Evolutionary conservation across 2,113 vertebrate species (phyloP).

Genomic region (Etheostoma spectabile): DNA sequence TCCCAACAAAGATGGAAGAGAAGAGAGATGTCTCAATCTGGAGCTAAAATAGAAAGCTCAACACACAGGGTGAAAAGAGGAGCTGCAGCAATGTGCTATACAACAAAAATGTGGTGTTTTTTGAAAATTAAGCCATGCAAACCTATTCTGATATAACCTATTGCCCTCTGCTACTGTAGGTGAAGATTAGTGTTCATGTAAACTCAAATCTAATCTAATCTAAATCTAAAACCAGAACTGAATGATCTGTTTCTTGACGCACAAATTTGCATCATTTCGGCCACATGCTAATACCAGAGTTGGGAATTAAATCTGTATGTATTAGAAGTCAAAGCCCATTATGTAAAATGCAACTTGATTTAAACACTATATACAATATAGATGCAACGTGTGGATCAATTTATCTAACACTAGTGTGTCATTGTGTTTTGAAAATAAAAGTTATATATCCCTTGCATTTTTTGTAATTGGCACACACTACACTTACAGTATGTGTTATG

Average conservation of each 20-base stretch:
- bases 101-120: no score
- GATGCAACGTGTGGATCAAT: no score
- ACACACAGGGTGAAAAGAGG: no score
- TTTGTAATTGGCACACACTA: not conserved
- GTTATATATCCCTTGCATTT: not conserved
- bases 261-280: not conserved
- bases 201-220: not conserved
- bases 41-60: no score
- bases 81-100: no score
- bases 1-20: no score
- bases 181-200: not conserved
- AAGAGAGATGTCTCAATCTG: no score
- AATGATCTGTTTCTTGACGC: not conserved
- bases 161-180: not conserved
- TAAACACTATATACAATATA: no score
- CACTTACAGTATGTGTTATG: not conserved
- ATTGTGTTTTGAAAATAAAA: not conserved
- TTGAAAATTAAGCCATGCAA: no score
- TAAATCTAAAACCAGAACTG: not conserved
- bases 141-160: no score
- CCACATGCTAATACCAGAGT: not conserved
- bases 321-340: not conserved
- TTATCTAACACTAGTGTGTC: no score
- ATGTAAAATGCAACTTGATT: not conserved
- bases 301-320: not conserved